Evolutionary conservation across 2,113 vertebrate genomes (phyloP), one percentile per base, ranked within the genome.

Genomic region (Caranx melampygus): DNA sequence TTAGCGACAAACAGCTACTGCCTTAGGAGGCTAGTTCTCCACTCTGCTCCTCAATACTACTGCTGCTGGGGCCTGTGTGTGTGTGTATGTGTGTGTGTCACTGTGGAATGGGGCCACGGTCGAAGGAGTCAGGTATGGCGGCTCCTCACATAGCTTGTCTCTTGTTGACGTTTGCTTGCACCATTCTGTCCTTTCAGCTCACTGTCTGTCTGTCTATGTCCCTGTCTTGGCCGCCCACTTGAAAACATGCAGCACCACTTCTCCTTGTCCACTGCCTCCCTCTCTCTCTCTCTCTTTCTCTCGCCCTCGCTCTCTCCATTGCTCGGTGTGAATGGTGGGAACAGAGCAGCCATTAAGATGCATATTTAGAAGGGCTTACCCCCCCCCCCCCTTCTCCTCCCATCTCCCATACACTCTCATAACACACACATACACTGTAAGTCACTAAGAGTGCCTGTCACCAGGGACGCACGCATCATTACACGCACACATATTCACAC

Each of bases 1-100:
- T 93, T 94, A 93, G 92, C 88, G 86, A 94, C 91, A 94, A 93
- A 93, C 92, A 93, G 88, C 90, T 81, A 80, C 86, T 88, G 90
- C 94, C 90, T 91, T 88, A 92, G 89, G 90, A 92, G 87, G 84
- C 85, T 86, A 71, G 84, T 74, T 70, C 84, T 82, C 81, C 87
- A 65, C 88, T 84, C 86, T 76, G 88, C 91, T 89, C 80, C 81
- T 91, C 88, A 86, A 71, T 84, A 55, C 88, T 82, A 47, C 81
- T 81, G 85, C 82, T 79, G 86, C 89, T 71, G 60, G 70, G 77
- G 77, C 66, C 75, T 59, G 76, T 65, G 78, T 67, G 83, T 59
- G 72, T 72, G 63, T 49, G 57, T 81, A 51, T 67, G 70, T 69
- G 68, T 84, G 87, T 78, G 75, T 90, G 78, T 88, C 75, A 76